Percentiles rank a stretch among this genome's conserved stretches.
Evolutionary conservation across 2,888 invertebrate genomes (phyloP).

Genomic region (Psococerastis gibbosa): DNA sequence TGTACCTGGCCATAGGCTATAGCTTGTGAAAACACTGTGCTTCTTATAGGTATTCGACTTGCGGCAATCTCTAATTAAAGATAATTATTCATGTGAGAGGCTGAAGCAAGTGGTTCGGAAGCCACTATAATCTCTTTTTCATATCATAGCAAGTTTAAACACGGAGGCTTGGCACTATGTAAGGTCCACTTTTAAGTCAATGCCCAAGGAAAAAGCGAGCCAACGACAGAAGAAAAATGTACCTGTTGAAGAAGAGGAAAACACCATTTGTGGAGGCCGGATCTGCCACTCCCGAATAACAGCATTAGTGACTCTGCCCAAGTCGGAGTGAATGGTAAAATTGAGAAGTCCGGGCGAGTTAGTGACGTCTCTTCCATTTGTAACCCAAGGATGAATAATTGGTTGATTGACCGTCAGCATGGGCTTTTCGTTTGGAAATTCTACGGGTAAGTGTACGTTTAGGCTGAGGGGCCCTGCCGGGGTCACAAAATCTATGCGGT

Average conservation of each 20-base stretch:
- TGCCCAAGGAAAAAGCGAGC: no score
- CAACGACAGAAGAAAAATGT: no score
- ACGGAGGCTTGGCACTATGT: no score
- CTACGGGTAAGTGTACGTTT: conserved; percentile 41
- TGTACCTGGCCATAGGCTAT: no score
- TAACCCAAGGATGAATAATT: conserved; percentile 53
- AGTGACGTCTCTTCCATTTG: conserved; percentile 45
- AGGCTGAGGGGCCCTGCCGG: conserved; percentile 44
- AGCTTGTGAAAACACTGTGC: no score
- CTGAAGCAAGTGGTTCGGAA: no score
- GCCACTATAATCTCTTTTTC: no score
- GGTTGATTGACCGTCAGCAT: conserved; percentile 43
- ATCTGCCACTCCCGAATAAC: conserved; percentile 60
- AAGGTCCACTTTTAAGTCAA: no score
- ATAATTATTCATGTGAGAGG: no score
- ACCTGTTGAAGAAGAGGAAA: background rate
- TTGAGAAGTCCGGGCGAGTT: conserved; percentile 57
- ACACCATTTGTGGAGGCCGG: conserved; percentile 30
- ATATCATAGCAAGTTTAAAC: no score
- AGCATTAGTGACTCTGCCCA: conserved; percentile 62
- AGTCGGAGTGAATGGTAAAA: conserved; percentile 44
- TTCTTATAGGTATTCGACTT: no score
- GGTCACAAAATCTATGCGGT: conserved; percentile 47
- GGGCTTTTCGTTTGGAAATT: conserved; percentile 61
- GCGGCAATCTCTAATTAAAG: no score